phyloP scores from a whole-genome alignment of 2,113 vertebrate species.

The Pipa parva region DNA sequence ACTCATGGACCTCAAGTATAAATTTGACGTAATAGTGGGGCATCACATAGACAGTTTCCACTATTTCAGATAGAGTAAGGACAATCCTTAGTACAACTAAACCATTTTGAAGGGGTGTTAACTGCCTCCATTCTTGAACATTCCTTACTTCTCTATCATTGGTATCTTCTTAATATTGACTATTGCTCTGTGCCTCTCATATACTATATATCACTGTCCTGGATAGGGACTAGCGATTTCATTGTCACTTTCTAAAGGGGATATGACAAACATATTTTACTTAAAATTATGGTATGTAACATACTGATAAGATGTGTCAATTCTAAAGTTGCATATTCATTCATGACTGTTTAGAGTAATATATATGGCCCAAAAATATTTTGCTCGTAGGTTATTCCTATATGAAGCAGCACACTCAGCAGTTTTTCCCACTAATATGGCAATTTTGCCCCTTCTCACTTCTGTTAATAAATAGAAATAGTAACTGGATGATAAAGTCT shows the following conservation, averaged over 20 bases:
- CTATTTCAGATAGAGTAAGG: constrained; percentile 24
- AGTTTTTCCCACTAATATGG: too few relatives aligned
- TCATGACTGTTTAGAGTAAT: too few relatives aligned
- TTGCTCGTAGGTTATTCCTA: too few relatives aligned
- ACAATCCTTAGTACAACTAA: constrained; percentile 30
- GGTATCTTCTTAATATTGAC: constrained; percentile 33
- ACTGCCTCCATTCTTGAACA: constrained; percentile 34
- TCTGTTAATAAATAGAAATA: too few relatives aligned
- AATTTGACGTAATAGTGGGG: constrained; percentile 5
- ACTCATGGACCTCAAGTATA: constrained; percentile 29
- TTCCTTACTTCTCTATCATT: constrained; percentile 40
- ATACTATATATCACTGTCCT: constrained; percentile 15
- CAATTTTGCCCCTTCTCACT: too few relatives aligned
- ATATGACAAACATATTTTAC: neutral
- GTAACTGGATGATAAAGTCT: too few relatives aligned
- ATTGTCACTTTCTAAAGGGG: constrained; percentile 1
- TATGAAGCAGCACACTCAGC: too few relatives aligned
- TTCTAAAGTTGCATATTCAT: too few relatives aligned
- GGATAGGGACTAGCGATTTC: constrained; percentile 8
- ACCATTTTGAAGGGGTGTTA: constrained; percentile 20
- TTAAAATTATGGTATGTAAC: neutral
- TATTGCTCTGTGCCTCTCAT: constrained; percentile 34
- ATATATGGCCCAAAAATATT: too few relatives aligned
- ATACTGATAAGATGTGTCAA: neutral
- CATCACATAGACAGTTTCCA: constrained; percentile 7